These are phyloP conservation scores for Chrysaora quinquecirrha DNA, from an alignment of 30 jellyfish, hydroid and myxozoan genomes.

Conservation along the genomic window DNA sequence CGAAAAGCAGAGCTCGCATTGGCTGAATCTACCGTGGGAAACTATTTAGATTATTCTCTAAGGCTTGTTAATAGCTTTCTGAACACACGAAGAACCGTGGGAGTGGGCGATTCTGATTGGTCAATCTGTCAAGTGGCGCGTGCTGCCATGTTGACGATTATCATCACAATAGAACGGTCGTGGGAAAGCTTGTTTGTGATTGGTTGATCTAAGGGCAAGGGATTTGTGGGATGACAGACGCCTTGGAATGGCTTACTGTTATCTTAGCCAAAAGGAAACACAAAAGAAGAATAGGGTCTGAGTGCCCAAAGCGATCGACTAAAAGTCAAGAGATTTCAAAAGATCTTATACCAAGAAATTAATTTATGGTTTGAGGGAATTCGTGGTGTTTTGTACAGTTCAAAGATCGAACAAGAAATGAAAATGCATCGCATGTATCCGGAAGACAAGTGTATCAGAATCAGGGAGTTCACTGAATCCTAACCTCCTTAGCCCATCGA, in stretches of 20 bases:
- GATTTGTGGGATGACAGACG: slow-evolving; percentile 77
- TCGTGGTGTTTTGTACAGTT: too few relatives aligned
- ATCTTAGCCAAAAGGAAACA: slow-evolving; percentile 50
- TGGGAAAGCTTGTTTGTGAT: slow-evolving; percentile 78
- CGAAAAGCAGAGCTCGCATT: slow-evolving; percentile 35
- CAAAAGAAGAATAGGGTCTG: slow-evolving; percentile 47
- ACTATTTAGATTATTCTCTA: slow-evolving; percentile 44
- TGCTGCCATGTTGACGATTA: slow-evolving; percentile 71
- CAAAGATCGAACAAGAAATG: too few relatives aligned
- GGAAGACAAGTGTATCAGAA: too few relatives aligned
- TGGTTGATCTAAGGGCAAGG: slow-evolving; percentile 69
- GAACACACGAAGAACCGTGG: slow-evolving; percentile 86
- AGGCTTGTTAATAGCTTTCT: slow-evolving; percentile 69
- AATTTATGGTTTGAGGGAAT: too few relatives aligned
- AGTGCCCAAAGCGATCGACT: too few relatives aligned
- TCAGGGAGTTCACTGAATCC: too few relatives aligned
- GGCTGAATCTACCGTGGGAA: slow-evolving; percentile 79
- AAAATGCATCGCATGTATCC: too few relatives aligned
- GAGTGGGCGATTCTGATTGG: slow-evolving; percentile 85
- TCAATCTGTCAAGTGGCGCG: slow-evolving; percentile 76
- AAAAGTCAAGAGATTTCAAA: too few relatives aligned
- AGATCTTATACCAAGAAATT: too few relatives aligned
- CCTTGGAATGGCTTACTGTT: slow-evolving; percentile 73
- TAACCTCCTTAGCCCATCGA: too few relatives aligned
- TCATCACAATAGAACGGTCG: slow-evolving; percentile 76